Conservation (phyloP, 2,113 vertebrate genomes). For the Diphyllodes magnificus region DNA sequence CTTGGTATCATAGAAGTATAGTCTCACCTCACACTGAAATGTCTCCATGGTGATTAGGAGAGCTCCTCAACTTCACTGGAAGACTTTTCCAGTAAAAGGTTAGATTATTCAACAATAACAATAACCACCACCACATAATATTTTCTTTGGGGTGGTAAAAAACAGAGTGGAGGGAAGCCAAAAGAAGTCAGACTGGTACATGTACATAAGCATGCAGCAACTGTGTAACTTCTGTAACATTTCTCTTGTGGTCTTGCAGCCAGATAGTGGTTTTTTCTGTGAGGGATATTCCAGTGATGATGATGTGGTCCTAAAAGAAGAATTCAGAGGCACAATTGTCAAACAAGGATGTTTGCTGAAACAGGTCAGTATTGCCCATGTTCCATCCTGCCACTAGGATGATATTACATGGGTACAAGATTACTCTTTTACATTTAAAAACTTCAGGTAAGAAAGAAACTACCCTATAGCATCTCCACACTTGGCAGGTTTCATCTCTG, state of each 20-base stretch:
- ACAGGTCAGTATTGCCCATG: constrained; percentile 75
- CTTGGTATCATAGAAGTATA: background rate
- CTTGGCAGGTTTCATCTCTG: background rate
- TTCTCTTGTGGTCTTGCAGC: constrained; percentile 61
- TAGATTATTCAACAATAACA: background rate
- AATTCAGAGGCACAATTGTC: constrained; percentile 92
- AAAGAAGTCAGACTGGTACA: background rate
- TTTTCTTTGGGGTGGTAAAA: background rate
- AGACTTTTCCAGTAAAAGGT: background rate
- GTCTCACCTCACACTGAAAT: background rate
- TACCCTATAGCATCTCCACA: background rate
- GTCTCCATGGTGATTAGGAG: background rate
- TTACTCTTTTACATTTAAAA: background rate
- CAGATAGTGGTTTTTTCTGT: constrained; percentile 91
- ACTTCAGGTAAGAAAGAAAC: background rate
- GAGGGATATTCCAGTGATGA: constrained; percentile 97
- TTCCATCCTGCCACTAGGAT: background rate
- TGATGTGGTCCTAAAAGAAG: constrained; percentile 86
- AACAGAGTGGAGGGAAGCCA: background rate
- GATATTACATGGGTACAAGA: background rate
- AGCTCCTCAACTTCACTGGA: background rate
- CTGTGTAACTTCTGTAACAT: background rate
- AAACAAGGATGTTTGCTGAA: constrained; percentile 96
- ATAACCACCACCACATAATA: background rate
- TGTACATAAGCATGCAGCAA: background rate